Conservation (phyloP, 2,113 vertebrate genomes). For the human (Homo sapiens) region DNA sequence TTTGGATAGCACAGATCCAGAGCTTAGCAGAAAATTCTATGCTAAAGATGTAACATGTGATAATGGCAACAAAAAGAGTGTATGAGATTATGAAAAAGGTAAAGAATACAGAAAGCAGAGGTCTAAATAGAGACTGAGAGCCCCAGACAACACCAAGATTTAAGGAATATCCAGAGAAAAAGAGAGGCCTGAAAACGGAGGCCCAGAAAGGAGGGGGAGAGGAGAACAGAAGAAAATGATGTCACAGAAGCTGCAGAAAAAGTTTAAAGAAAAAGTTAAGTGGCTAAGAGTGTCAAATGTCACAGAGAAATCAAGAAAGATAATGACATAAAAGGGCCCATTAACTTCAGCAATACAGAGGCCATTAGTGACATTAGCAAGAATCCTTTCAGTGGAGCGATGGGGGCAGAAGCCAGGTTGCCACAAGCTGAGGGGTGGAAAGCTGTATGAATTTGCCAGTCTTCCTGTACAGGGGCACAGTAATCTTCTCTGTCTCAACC, state of each 20-base stretch:
- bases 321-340: slow-evolving; percentile 63
- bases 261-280: slow-evolving; percentile 53
- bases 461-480: background rate
- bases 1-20: background rate
- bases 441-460: background rate
- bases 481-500: background rate
- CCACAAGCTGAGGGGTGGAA: background rate
- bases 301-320: slow-evolving; percentile 54
- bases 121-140: background rate
- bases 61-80: background rate
- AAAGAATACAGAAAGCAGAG: background rate
- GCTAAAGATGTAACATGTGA: background rate
- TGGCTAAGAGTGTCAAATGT: slow-evolving; percentile 51
- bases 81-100: background rate
- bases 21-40: background rate
- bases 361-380: slow-evolving; percentile 55
- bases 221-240: background rate
- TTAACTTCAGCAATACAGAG: slow-evolving; percentile 48
- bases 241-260: background rate
- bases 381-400: background rate
- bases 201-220: background rate
- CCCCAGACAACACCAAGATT: background rate
- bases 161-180: background rate
- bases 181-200: background rate
- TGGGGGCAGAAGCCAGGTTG: background rate